Evolutionary conservation across 2,888 invertebrate genomes (phyloP).

Genomic region (Leuctra nigra): DNA sequence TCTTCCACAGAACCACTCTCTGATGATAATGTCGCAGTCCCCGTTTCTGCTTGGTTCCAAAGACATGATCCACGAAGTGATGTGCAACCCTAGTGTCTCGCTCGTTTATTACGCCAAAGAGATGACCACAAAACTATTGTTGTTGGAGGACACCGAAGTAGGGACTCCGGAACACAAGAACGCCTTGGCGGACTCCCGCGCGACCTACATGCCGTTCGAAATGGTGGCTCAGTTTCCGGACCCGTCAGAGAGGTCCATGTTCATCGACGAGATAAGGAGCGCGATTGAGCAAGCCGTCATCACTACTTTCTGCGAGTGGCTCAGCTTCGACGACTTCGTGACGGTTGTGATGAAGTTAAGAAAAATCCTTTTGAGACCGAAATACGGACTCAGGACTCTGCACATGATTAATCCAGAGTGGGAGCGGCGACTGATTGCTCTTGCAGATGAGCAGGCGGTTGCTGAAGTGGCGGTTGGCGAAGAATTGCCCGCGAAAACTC

Average conservation of each 20-base stretch:
- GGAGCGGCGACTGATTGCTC: no score
- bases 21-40: slow-evolving; percentile 9
- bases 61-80: not conserved
- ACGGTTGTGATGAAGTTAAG: not conserved
- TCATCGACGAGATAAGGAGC: not conserved
- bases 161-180: not conserved
- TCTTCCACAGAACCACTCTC: slow-evolving; percentile 3
- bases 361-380: not conserved
- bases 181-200: not conserved
- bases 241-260: not conserved
- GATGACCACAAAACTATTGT: not conserved
- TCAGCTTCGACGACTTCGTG: not conserved
- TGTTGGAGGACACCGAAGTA: not conserved
- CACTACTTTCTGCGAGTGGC: not conserved
- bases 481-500: not conserved
- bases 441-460: no score
- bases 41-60: not conserved
- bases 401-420: not conserved
- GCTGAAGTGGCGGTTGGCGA: not conserved
- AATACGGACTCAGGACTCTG: not conserved
- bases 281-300: not conserved
- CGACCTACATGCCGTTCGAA: not conserved
- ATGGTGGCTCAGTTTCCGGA: not conserved
- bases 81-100: not conserved
- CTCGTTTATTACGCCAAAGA: not conserved